phyloP scores from a whole-genome alignment of 2,888 invertebrate genomes.

The Synergus japonicus region DNA sequence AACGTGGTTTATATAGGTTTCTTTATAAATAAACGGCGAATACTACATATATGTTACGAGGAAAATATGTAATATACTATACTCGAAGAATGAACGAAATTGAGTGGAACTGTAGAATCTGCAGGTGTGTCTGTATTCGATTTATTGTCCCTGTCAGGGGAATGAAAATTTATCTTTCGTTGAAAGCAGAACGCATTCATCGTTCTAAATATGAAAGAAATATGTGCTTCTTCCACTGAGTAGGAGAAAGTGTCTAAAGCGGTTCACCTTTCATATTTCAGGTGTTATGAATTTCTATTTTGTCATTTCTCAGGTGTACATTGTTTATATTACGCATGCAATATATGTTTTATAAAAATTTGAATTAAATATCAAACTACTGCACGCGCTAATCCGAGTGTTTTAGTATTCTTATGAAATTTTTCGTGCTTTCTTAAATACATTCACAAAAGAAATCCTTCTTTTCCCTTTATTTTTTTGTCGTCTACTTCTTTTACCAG shows the following conservation, averaged over 20 bases:
- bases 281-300: slow-evolving; percentile 1
- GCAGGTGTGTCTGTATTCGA: slow-evolving; percentile 13
- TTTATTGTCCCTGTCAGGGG: slow-evolving; percentile 26
- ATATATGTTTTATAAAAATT: neutral
- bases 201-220: slow-evolving; percentile 15
- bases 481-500: neutral
- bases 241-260: slow-evolving; percentile 23
- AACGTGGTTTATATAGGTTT: neutral
- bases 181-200: slow-evolving; percentile 23
- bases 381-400: neutral
- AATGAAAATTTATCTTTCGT: slow-evolving; percentile 34
- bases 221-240: slow-evolving; percentile 31
- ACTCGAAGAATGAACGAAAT: slow-evolving; percentile 2
- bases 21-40: neutral
- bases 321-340: neutral
- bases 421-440: neutral
- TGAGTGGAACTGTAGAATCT: neutral
- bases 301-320: neutral
- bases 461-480: neutral
- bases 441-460: neutral
- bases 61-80: neutral
- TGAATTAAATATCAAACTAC: neutral
- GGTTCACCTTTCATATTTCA: slow-evolving; percentile 10
- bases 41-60: neutral
- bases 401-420: neutral